A percentile compares a stretch with the other conserved stretches of the same genome.
phyloP scores from a whole-genome alignment of 2,797 vertebrate species.

The Oreochromis grahami region DNA sequence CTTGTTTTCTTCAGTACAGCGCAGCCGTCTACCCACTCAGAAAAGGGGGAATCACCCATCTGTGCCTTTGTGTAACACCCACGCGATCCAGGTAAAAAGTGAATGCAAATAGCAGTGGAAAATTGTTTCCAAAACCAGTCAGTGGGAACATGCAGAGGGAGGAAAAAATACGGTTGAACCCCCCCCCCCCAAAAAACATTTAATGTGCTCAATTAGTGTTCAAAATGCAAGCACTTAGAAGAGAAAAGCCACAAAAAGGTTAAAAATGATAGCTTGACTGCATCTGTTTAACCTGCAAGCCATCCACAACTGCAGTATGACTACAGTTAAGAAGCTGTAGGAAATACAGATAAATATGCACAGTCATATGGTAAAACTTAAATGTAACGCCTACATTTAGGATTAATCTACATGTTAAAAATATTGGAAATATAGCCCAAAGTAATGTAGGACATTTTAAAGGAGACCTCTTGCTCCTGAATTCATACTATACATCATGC shows the following conservation, averaged over 20 bases:
- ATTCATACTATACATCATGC: neutral
- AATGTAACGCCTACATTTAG: neutral
- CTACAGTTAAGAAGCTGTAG: neutral
- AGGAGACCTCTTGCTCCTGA: neutral
- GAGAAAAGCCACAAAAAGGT: neutral
- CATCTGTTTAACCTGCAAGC: neutral
- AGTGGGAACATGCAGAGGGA: neutral
- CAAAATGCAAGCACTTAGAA: neutral
- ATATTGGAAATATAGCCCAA: neutral
- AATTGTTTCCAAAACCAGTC: neutral
- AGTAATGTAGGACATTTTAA: neutral
- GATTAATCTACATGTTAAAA: neutral
- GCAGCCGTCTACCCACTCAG: constrained; percentile 24
- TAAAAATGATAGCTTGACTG: neutral
- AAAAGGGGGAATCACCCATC: constrained; percentile 47
- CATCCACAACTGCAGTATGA: neutral
- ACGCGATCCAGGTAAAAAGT: neutral
- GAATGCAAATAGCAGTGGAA: neutral
- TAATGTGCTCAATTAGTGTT: neutral
- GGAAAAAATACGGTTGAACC: neutral
- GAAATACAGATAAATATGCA: neutral
- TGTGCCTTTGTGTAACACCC: constrained; percentile 1
- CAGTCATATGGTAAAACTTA: neutral
- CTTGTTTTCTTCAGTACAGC: constrained; percentile 14
- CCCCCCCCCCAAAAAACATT: neutral